Conservation (phyloP, 92 coral and sea anemone species). For the Parazoanthus swiftii region DNA sequence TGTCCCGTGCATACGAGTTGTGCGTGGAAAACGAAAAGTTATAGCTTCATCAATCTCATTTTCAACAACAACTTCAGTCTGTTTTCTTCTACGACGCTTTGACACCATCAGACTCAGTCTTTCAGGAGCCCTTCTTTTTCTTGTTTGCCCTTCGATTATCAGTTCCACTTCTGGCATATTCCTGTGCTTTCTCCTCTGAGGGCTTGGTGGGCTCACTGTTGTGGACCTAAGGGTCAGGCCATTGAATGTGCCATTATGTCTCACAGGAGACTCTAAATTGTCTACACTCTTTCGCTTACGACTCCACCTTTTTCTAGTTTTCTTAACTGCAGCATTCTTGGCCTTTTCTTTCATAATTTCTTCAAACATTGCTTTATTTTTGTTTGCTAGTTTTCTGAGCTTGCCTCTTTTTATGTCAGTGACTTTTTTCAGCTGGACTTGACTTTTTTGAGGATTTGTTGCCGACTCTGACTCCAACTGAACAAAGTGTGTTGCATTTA, state of each 20-base stretch:
- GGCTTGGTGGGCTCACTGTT: slow-evolving; percentile 13
- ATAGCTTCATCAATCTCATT: not conserved
- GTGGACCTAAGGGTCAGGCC: slow-evolving; percentile 30
- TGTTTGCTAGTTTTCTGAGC: slow-evolving; percentile 36
- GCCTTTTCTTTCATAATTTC: slow-evolving; percentile 46
- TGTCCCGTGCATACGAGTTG: slow-evolving; percentile 38
- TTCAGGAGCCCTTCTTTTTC: not conserved
- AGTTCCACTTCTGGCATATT: slow-evolving; percentile 1
- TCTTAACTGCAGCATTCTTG: slow-evolving; percentile 22
- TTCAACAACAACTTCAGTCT: not conserved
- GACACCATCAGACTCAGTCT: not conserved
- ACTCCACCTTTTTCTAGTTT: slow-evolving; percentile 18
- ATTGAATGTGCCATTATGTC: slow-evolving; percentile 22
- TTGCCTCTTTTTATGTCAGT: slow-evolving; percentile 40
- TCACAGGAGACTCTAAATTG: not conserved
- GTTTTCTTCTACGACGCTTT: not conserved
- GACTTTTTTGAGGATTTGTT: slow-evolving; percentile 6
- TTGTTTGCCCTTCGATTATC: not conserved
- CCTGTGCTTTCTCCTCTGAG: not conserved
- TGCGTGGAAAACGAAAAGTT: not conserved
- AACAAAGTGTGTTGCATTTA: slow-evolving; percentile 37
- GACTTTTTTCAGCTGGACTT: slow-evolving; percentile 36
- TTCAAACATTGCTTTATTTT: slow-evolving; percentile 38
- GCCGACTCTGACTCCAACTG: slow-evolving; percentile 24
- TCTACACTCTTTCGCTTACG: not conserved